phyloP scores from a whole-genome alignment of 2,113 vertebrate genomes.

The Cebus imitator region DNA sequence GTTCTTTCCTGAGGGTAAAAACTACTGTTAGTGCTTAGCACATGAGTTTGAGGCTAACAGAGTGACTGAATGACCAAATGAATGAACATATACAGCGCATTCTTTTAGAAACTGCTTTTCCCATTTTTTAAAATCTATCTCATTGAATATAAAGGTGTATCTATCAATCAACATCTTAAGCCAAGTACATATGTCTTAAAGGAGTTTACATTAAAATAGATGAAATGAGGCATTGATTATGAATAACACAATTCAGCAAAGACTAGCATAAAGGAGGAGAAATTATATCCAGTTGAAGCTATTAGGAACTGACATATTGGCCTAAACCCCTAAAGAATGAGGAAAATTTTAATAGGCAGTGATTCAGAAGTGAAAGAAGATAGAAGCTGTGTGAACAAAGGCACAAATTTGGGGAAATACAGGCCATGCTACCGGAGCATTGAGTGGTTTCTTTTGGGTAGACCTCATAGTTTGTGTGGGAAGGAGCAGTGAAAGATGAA shows the following conservation, averaged over 20 bases:
- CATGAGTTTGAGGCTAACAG: not conserved
- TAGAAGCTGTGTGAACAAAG: not conserved
- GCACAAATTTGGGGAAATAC: not conserved
- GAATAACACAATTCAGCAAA: not conserved
- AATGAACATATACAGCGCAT: not conserved
- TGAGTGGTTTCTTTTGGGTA: not conserved
- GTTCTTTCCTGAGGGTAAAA: not conserved
- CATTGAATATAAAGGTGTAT: not conserved
- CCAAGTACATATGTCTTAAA: not conserved
- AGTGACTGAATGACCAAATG: not conserved
- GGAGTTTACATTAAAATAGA: not conserved
- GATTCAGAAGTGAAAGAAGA: not conserved
- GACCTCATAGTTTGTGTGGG: not conserved
- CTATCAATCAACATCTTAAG: not conserved
- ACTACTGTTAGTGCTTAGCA: not conserved
- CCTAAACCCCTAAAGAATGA: not conserved
- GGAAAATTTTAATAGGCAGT: not conserved
- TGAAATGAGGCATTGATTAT: not conserved
- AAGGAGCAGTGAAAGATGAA: not conserved
- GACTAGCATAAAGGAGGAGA: not conserved
- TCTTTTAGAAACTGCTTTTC: slow-evolving; percentile 2
- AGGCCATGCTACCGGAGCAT: not conserved
- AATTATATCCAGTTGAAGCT: not conserved
- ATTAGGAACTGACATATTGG: not conserved
- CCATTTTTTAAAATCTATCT: not conserved